These are phyloP conservation scores for Drosophila bunnanda DNA, from an alignment of 2,888 invertebrate genomes.

Conservation along the genomic window DNA sequence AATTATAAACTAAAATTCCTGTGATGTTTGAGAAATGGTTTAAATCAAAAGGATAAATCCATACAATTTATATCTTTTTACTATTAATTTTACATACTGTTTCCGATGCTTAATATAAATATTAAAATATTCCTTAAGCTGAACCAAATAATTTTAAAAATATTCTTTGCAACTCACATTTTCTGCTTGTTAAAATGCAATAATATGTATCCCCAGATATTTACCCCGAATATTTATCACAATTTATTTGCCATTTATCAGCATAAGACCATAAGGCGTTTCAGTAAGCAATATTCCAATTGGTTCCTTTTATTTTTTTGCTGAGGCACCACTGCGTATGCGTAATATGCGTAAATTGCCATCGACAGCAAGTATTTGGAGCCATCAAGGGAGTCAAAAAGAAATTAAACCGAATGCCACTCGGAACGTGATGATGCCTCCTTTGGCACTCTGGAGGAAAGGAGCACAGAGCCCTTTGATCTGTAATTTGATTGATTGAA, in stretches of 20 bases:
- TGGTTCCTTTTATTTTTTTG: slow-evolving; percentile 20
- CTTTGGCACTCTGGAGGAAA: background rate
- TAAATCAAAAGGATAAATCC: too few relatives aligned
- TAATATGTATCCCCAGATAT: background rate
- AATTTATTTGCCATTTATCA: slow-evolving; percentile 36
- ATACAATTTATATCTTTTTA: too few relatives aligned
- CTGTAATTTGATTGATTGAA: slow-evolving; percentile 69
- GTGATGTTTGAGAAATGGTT: too few relatives aligned
- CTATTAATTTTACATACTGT: too few relatives aligned
- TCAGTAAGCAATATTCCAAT: slow-evolving; percentile 20
- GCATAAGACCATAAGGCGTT: slow-evolving; percentile 5
- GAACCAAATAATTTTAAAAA: background rate
- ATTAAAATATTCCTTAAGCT: too few relatives aligned
- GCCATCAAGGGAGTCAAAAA: slow-evolving; percentile 12
- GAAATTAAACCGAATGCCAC: slow-evolving; percentile 32
- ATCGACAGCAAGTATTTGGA: slow-evolving; percentile 46
- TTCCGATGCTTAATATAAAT: too few relatives aligned
- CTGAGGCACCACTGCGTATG: slow-evolving; percentile 40
- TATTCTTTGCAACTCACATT: background rate
- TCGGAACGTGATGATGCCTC: slow-evolving; percentile 5
- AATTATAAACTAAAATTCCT: too few relatives aligned
- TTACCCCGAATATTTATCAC: slow-evolving; percentile 14
- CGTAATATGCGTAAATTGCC: slow-evolving; percentile 50
- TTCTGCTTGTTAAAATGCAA: background rate
- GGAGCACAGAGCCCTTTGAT: slow-evolving; percentile 36